Evolutionary conservation across 2,113 vertebrate species (phyloP).

Genomic region (Nothobranchius kuhntae): DNA sequence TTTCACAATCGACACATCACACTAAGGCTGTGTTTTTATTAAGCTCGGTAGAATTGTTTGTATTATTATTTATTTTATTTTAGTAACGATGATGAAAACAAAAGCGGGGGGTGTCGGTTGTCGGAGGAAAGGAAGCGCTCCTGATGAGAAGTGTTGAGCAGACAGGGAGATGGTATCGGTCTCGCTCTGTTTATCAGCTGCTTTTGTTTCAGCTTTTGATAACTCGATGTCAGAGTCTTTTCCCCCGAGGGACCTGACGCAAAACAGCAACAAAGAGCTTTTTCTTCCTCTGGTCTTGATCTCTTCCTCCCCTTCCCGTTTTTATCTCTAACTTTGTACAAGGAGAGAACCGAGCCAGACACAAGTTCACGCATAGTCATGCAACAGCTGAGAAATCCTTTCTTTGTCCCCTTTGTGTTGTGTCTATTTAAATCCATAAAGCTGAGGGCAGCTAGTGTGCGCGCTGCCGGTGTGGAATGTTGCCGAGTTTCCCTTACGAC

Average conservation of each 20-base stretch:
- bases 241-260: slow-evolving; percentile 39
- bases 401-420: slow-evolving; percentile 41
- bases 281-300: slow-evolving; percentile 53
- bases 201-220: slow-evolving; percentile 66
- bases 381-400: slow-evolving; percentile 50
- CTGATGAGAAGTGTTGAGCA: slow-evolving; percentile 68
- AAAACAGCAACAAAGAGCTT: slow-evolving; percentile 56
- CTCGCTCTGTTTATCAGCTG: slow-evolving; percentile 59
- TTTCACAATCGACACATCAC: no score
- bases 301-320: slow-evolving; percentile 21
- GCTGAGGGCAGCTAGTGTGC: slow-evolving; percentile 33
- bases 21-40: no score
- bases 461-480: slow-evolving; percentile 35
- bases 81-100: slow-evolving; percentile 5
- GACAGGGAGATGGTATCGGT: slow-evolving; percentile 60
- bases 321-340: slow-evolving; percentile 17
- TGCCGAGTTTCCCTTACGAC: slow-evolving; percentile 51
- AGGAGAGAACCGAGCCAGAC: slow-evolving; percentile 25
- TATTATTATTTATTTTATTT: slow-evolving; percentile 23
- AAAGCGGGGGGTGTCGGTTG: slow-evolving; percentile 23
- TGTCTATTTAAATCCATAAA: slow-evolving; percentile 30
- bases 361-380: slow-evolving; percentile 43
- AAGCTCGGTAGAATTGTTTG: no score
- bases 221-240: slow-evolving; percentile 60
- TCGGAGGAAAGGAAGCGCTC: slow-evolving; percentile 45